These are phyloP conservation scores for Danio kyathit DNA, from an alignment of 2,797 vertebrate genomes.

Conservation along the genomic window DNA sequence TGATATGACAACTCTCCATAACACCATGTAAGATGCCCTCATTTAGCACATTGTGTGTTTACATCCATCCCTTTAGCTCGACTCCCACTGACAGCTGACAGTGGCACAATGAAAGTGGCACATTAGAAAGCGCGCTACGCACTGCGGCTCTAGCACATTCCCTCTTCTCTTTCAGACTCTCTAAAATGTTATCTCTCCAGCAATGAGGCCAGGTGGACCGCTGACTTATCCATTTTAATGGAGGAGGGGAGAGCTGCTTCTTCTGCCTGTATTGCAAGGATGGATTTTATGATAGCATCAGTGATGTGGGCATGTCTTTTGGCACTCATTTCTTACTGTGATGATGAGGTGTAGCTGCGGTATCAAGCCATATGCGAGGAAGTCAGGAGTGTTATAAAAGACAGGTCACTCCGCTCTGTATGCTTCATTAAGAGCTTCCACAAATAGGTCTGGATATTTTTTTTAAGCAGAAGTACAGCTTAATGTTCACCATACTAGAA, in stretches of 20 bases:
- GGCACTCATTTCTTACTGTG: slow-evolving; percentile 3
- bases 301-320: slow-evolving; percentile 27
- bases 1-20: slow-evolving; percentile 46
- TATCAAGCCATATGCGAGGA: slow-evolving; percentile 11
- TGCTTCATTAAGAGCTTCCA: slow-evolving; percentile 6
- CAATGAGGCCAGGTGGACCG: slow-evolving; percentile 24
- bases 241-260: slow-evolving; percentile 18
- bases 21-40: slow-evolving; percentile 40
- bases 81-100: slow-evolving; percentile 44
- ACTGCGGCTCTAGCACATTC: slow-evolving; percentile 36
- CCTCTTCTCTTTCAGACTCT: slow-evolving; percentile 29
- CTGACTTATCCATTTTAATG: slow-evolving; percentile 52
- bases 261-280: background rate
- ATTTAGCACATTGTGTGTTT: slow-evolving; percentile 43
- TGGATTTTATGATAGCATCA: slow-evolving; percentile 40
- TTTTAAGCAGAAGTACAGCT: background rate
- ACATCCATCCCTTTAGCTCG: slow-evolving; percentile 40
- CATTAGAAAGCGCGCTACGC: slow-evolving; percentile 14
- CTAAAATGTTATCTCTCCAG: slow-evolving; percentile 35
- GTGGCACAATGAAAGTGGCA: slow-evolving; percentile 28
- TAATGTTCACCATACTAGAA: background rate
- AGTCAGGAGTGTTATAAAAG: slow-evolving; percentile 1
- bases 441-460: background rate
- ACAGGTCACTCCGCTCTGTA: slow-evolving; percentile 10
- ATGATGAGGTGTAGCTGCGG: slow-evolving; percentile 20